phyloP scores from a whole-genome alignment of 2,888 invertebrate species.

The Apotomis turbidana region DNA sequence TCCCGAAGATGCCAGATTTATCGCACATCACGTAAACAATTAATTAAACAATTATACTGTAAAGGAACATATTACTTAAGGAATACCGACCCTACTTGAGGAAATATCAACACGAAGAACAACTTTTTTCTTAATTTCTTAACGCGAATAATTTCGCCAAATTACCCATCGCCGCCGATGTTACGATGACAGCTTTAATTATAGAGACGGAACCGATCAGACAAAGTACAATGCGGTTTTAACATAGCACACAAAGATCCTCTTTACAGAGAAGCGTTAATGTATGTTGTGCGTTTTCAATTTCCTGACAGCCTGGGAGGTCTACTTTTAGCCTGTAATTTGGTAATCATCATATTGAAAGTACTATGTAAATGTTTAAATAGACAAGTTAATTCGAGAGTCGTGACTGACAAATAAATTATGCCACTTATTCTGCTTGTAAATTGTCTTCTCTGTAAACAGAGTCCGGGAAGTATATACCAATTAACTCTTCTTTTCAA shows the following conservation, averaged over 20 bases:
- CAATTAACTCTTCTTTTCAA: neutral
- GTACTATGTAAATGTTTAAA: slow-evolving; percentile 40
- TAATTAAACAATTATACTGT: slow-evolving; percentile 35
- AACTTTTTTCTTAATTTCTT: slow-evolving; percentile 33
- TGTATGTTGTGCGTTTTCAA: slow-evolving; percentile 1
- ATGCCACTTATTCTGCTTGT: slow-evolving; percentile 13
- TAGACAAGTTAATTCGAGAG: slow-evolving; percentile 43
- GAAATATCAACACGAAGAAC: slow-evolving; percentile 33
- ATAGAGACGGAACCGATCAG: neutral
- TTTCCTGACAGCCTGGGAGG: slow-evolving; percentile 32
- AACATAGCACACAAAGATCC: neutral
- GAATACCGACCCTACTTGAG: slow-evolving; percentile 29
- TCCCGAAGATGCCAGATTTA: slow-evolving; percentile 3
- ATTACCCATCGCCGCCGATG: slow-evolving; percentile 26
- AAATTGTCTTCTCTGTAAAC: slow-evolving; percentile 27
- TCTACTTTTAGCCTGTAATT: slow-evolving; percentile 42
- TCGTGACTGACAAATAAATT: slow-evolving; percentile 15
- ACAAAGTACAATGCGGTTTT: slow-evolving; percentile 16
- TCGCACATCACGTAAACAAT: slow-evolving; percentile 14
- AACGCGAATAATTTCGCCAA: slow-evolving; percentile 31
- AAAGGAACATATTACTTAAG: slow-evolving; percentile 38
- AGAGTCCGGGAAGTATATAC: neutral
- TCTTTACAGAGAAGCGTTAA: slow-evolving; percentile 10
- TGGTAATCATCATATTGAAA: slow-evolving; percentile 46
- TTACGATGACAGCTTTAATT: slow-evolving; percentile 30